These are phyloP conservation scores for Nesoenas mayeri DNA, from an alignment of 2,113 vertebrate genomes.

Conservation along the genomic window DNA sequence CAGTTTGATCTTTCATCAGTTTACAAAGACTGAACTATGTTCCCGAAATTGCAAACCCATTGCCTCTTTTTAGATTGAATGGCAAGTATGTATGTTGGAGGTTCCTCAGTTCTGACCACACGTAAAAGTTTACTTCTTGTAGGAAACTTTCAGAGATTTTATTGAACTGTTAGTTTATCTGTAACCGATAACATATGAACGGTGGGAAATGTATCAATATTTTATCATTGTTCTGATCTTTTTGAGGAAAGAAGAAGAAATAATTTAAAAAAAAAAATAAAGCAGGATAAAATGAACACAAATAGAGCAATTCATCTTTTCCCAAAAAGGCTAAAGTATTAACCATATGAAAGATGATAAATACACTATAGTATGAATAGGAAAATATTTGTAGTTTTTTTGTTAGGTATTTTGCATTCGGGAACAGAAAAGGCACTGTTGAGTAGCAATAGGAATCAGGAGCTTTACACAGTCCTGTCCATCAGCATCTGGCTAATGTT, in stretches of 20 bases:
- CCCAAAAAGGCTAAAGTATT: not conserved
- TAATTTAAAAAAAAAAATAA: not conserved
- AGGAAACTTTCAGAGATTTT: not conserved
- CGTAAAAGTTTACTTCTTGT: not conserved
- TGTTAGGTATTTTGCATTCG: not conserved
- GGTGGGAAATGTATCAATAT: not conserved
- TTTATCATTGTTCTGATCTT: not conserved
- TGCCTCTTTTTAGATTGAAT: not conserved
- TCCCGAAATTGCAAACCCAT: not conserved
- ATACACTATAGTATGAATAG: not conserved
- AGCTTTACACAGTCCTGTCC: not conserved
- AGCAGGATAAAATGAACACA: not conserved
- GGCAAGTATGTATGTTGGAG: not conserved
- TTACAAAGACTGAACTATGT: not conserved
- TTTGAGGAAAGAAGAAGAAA: not conserved
- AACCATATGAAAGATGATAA: not conserved
- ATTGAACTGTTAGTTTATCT: not conserved
- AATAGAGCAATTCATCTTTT: not conserved
- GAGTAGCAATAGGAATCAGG: not conserved
- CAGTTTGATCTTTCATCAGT: not conserved
- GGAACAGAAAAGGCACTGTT: not conserved
- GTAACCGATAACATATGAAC: not conserved
- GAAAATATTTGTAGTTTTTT: not conserved
- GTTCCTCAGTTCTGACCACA: not conserved
- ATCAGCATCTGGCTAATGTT: not conserved